These are phyloP conservation scores for Brachionus calyciflorus DNA, from an alignment of 1,140 invertebrate species.

Conservation along the genomic window DNA sequence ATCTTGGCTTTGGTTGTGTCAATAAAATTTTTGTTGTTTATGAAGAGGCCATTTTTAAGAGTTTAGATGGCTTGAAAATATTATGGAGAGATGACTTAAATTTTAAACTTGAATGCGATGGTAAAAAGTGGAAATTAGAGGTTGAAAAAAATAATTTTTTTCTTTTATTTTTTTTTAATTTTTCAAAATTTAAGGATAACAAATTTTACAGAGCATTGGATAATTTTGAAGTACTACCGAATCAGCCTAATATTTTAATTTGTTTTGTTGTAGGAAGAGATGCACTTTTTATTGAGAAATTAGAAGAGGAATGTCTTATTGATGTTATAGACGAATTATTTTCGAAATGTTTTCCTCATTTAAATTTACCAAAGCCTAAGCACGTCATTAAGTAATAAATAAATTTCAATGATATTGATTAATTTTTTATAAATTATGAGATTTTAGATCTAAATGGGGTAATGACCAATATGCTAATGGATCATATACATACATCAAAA, in stretches of 20 bases:
- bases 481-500: conserved; percentile 2
- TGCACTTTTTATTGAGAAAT: conserved; percentile 29
- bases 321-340: conserved; percentile 27
- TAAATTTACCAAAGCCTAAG: conserved; percentile 23
- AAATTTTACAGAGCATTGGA: conserved; percentile 31
- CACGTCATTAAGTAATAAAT: not conserved
- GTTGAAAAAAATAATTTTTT: not conserved
- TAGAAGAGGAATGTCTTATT: conserved; percentile 32
- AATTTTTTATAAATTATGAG: not conserved
- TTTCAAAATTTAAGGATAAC: too few relatives aligned
- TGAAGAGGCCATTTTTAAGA: conserved; percentile 30
- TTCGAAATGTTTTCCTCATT: not conserved
- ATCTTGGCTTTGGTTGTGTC: conserved; percentile 27
- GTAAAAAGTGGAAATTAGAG: conserved; percentile 17
- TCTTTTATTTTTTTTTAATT: not conserved
- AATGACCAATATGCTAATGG: not conserved
- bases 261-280: conserved; percentile 35
- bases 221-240: conserved; percentile 31
- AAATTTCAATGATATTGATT: not conserved
- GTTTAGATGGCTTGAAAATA: conserved; percentile 13
- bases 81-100: conserved; percentile 16
- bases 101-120: conserved; percentile 2
- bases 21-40: conserved; percentile 28
- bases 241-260: conserved; percentile 10
- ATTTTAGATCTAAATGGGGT: conserved; percentile 17